Percentiles rank a stretch among this genome's conserved stretches.
Evolutionary conservation across 2,113 vertebrate species (phyloP).

Genomic region (Nestor notabilis): DNA sequence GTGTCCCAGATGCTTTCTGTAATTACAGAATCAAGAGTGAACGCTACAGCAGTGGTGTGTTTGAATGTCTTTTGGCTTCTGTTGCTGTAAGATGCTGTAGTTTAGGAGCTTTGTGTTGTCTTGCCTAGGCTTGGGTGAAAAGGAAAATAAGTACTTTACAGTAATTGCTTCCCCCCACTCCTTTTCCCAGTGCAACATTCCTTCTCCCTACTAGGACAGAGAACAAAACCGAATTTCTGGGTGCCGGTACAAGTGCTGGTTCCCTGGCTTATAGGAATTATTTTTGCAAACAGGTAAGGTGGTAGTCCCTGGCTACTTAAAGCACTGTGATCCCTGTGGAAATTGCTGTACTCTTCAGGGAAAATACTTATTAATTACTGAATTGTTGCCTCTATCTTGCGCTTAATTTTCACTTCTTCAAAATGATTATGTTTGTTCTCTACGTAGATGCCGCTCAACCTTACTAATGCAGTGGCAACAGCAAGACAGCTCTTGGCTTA

Average conservation of each 20-base stretch:
- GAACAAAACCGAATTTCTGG: background rate
- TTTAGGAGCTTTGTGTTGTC: background rate
- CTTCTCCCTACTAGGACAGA: background rate
- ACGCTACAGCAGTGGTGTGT: background rate
- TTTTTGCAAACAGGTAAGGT: background rate
- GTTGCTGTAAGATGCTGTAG: background rate
- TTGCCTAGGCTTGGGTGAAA: background rate
- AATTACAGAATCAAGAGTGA: background rate
- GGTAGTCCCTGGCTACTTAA: background rate
- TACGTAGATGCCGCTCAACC: conserved; percentile 91
- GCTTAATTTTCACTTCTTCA: background rate
- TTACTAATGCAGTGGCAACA: conserved; percentile 90
- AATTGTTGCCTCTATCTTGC: background rate
- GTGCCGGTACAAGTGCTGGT: background rate
- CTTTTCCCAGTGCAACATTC: background rate
- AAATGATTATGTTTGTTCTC: background rate
- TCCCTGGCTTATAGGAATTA: background rate
- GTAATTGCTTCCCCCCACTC: background rate
- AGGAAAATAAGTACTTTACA: background rate
- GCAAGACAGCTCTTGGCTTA: conserved; percentile 90
- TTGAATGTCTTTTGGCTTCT: background rate
- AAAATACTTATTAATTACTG: background rate
- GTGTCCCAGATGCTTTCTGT: background rate
- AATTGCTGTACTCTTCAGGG: background rate
- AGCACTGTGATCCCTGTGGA: background rate